Evolutionary conservation across 2,797 vertebrate genomes (phyloP), one percentile per base, ranked within the genome.

Genomic region (Gouania willdenowi): DNA sequence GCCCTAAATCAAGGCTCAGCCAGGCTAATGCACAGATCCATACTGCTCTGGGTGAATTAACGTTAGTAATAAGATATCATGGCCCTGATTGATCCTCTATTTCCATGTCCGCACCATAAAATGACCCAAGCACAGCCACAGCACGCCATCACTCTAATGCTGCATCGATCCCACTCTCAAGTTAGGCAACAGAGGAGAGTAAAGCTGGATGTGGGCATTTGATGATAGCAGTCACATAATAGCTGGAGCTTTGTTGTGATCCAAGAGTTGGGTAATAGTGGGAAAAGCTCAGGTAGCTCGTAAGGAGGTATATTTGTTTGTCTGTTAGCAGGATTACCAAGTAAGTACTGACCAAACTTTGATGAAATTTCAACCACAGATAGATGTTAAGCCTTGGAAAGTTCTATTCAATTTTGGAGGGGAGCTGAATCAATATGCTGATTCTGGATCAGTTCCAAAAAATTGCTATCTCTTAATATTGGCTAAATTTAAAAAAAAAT

Each of bases 11-110:
- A 85, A 66, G 66, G 54, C 69, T 77, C 61, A 48, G 85, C 85
- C 82, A 81, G 87, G 89, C 90, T 80, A 82, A 90, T 89, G 92
- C 89, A 91, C 79, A 82, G 91, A 94, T 94, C 91, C 79, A 88
- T 92, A 92, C 87, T 61, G 87, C 90, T 92, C 91, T 91, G 90
- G 93, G 92, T 95, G 92, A 97, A 95, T 95, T 96, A 94, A 93
- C 85, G 84, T 93, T 92, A 93, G 92, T 95, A 94, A 96, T 94
- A 95, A 95, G 92, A 92, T 93, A 95, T 94, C 92, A 94, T 90
- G 91, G 87, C 89, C 89, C 87, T 92, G 92, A 96, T 94, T 96
- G 93, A 97, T 97, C 89, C 88, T 90, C 77, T 68, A 77, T 81
- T 82, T 83, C 77, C 71, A 82, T 84, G 81, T 90, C 91, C 90